A percentile compares a stretch with the other conserved stretches of the same genome.
Conservation (phyloP, 23 tunicate genomes). For the Botrylloides violaceus region DNA sequence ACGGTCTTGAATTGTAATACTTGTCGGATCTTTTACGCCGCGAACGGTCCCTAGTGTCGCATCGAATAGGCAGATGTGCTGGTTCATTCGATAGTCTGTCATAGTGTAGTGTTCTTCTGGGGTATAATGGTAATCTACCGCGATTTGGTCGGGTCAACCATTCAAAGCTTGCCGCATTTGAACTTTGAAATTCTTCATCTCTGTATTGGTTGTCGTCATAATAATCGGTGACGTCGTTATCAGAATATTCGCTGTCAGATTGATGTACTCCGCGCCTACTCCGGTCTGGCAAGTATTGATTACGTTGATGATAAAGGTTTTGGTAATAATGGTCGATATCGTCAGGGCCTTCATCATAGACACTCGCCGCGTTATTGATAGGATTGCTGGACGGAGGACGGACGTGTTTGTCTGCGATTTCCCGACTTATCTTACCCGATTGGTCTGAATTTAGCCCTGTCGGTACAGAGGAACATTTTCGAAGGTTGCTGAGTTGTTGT, state of each 20-base stretch:
- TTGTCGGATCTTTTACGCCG: not conserved
- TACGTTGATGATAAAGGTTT: not conserved
- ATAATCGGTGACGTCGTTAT: not conserved
- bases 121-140: not conserved
- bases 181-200: not conserved
- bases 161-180: not conserved
- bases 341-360: not conserved
- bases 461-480: not conserved
- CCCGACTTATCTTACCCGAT: not conserved
- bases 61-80: not conserved
- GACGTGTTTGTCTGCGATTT: not conserved
- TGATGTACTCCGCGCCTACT: too few species aligned
- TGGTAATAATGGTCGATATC: not conserved
- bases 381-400: not conserved
- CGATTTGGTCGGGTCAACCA: not conserved
- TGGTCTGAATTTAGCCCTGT: not conserved
- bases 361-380: not conserved
- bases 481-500: too few species aligned
- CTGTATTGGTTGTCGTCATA: not conserved
- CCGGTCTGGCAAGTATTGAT: too few species aligned
- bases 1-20: not conserved
- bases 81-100: not conserved
- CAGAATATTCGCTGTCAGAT: not conserved
- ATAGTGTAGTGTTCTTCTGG: not conserved
- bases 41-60: not conserved